Percentiles rank a stretch among this genome's conserved stretches.
Evolutionary conservation across 2,888 invertebrate genomes (phyloP).

Genomic region (Litoditis marina): DNA sequence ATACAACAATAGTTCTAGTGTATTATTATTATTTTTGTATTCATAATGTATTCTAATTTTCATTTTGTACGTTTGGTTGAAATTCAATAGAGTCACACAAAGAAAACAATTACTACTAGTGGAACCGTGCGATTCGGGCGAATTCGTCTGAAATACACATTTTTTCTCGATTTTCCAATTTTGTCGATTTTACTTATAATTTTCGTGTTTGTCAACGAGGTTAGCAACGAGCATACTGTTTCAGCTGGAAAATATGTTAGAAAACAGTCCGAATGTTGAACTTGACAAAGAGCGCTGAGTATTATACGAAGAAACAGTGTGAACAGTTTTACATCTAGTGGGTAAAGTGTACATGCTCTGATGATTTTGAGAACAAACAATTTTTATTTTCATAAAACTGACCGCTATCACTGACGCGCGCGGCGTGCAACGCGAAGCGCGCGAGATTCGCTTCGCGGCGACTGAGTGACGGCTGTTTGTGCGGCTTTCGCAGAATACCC

Average conservation of each 20-base stretch:
- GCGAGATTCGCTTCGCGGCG: slow-evolving; percentile 39
- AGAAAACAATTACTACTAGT: too few species aligned
- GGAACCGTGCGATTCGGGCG: slow-evolving; percentile 52
- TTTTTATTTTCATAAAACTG: slow-evolving; percentile 7
- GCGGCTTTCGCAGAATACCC: slow-evolving; percentile 25
- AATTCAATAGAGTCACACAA: too few species aligned
- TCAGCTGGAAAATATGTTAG: not conserved
- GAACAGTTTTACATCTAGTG: too few species aligned
- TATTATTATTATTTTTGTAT: too few species aligned
- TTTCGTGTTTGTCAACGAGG: too few species aligned
- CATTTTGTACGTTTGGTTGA: too few species aligned
- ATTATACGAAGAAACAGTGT: too few species aligned
- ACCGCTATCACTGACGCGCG: slow-evolving; percentile 29
- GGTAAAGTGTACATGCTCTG: too few species aligned
- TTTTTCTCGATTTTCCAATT: not conserved
- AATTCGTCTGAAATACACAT: slow-evolving; percentile 31
- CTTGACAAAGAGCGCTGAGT: too few species aligned
- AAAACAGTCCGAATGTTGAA: not conserved
- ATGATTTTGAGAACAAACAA: too few species aligned
- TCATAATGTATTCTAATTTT: too few species aligned
- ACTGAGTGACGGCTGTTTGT: slow-evolving; percentile 1
- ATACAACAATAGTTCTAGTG: not conserved
- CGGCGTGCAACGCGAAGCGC: slow-evolving; percentile 27
- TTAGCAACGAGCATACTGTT: too few species aligned
- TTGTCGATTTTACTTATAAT: not conserved